Evolutionary conservation across 2,113 vertebrate genomes (phyloP).

Genomic region (Platysteira castanea): DNA sequence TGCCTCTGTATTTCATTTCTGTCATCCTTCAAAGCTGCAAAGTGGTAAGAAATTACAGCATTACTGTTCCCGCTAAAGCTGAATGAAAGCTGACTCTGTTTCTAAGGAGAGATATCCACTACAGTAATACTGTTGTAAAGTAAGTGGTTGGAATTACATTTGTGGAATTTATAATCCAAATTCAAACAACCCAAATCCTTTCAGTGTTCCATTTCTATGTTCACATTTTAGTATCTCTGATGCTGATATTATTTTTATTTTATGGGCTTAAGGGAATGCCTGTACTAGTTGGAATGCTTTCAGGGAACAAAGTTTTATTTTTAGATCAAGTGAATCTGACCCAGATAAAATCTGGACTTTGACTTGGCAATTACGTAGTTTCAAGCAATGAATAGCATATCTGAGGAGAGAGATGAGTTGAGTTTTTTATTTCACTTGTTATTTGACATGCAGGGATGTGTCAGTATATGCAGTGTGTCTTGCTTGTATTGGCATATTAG

Average conservation of each 20-base stretch:
- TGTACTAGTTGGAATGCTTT: not conserved
- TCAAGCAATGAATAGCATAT: not conserved
- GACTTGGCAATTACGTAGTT: not conserved
- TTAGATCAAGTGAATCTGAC: not conserved
- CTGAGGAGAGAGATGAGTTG: not conserved
- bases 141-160: not conserved
- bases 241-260: not conserved
- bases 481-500: not conserved
- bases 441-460: not conserved
- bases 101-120: not conserved
- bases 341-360: not conserved
- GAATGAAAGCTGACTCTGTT: not conserved
- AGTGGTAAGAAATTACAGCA: not conserved
- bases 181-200: not conserved
- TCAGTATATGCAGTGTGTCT: not conserved
- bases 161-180: not conserved
- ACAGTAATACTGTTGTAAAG: not conserved
- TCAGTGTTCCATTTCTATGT: not conserved
- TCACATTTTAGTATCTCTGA: not conserved
- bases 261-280: not conserved
- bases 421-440: not conserved
- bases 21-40: not conserved
- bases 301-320: not conserved
- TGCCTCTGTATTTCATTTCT: not conserved
- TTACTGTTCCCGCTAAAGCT: not conserved